phyloP scores from a whole-genome alignment of 1,140 invertebrate genomes.

The Hesperophylax magnus region DNA sequence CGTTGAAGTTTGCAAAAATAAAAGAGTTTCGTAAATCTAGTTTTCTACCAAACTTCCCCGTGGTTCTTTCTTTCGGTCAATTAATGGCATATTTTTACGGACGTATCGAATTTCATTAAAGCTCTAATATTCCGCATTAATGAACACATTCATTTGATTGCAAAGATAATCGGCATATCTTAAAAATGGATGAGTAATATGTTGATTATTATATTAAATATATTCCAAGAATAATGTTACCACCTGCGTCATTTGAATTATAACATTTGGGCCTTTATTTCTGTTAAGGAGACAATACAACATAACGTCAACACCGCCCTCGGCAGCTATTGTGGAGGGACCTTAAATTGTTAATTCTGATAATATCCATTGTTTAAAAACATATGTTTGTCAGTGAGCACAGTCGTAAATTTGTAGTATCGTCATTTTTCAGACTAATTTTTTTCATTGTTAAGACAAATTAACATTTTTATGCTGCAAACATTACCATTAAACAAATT shows the following conservation, averaged over 20 bases:
- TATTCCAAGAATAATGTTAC: too few relatives aligned
- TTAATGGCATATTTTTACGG: too few relatives aligned
- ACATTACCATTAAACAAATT: not conserved
- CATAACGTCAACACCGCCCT: conserved; percentile 1
- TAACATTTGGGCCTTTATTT: conserved; percentile 3
- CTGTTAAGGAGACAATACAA: conserved; percentile 5
- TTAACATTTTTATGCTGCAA: conserved; percentile 18
- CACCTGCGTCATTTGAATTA: conserved; percentile 13
- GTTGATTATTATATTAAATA: too few relatives aligned
- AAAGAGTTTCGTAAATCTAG: too few relatives aligned
- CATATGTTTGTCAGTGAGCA: conserved; percentile 9
- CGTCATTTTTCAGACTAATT: conserved; percentile 23
- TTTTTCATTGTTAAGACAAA: conserved; percentile 21
- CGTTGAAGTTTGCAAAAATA: too few relatives aligned
- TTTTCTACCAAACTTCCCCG: too few relatives aligned
- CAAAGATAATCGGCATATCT: too few relatives aligned
- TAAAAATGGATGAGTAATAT: too few relatives aligned
- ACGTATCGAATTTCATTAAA: too few relatives aligned
- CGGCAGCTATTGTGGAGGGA: not conserved
- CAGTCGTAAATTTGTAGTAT: not conserved
- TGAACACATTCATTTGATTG: too few relatives aligned
- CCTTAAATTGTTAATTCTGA: not conserved
- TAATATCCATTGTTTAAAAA: conserved; percentile 44
- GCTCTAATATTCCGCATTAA: too few relatives aligned
- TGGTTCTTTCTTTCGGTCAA: too few relatives aligned